These are phyloP conservation scores for Pygocentrus nattereri DNA, from an alignment of 2,797 vertebrate genomes.

Conservation along the genomic window DNA sequence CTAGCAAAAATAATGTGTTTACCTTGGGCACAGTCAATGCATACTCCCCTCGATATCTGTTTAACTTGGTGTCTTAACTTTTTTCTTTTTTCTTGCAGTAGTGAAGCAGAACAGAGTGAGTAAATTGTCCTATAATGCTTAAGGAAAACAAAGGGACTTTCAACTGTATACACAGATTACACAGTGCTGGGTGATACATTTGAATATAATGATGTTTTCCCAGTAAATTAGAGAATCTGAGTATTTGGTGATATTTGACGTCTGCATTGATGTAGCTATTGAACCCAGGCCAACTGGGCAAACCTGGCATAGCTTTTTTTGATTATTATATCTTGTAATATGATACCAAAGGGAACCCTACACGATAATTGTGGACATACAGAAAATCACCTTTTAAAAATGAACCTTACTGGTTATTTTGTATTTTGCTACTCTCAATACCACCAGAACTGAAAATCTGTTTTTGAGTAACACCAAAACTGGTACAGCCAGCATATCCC, in stretches of 20 bases:
- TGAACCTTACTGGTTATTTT: not conserved
- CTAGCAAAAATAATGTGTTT: slow-evolving; percentile 1
- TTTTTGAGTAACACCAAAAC: not conserved
- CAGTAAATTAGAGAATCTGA: not conserved
- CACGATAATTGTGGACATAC: too few species aligned
- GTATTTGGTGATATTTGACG: not conserved
- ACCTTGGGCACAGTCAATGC: slow-evolving; percentile 13
- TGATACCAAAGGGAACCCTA: not conserved
- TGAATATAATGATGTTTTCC: not conserved
- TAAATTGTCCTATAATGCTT: not conserved
- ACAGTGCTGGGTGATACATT: not conserved
- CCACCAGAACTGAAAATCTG: not conserved
- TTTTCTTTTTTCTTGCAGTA: not conserved
- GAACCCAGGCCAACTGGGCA: too few species aligned
- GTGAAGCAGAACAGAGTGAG: not conserved
- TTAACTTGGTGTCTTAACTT: slow-evolving; percentile 6
- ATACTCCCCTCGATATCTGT: not conserved
- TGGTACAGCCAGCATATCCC: not conserved
- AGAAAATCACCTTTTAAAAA: not conserved
- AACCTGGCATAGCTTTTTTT: too few species aligned
- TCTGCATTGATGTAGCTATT: not conserved
- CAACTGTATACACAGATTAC: not conserved
- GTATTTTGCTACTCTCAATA: not conserved
- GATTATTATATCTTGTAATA: not conserved
- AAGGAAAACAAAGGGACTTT: not conserved